Evolutionary conservation across 2,797 vertebrate genomes (phyloP), one percentile per base, ranked within the genome.

Genomic region (Anguilla pacifica): DNA sequence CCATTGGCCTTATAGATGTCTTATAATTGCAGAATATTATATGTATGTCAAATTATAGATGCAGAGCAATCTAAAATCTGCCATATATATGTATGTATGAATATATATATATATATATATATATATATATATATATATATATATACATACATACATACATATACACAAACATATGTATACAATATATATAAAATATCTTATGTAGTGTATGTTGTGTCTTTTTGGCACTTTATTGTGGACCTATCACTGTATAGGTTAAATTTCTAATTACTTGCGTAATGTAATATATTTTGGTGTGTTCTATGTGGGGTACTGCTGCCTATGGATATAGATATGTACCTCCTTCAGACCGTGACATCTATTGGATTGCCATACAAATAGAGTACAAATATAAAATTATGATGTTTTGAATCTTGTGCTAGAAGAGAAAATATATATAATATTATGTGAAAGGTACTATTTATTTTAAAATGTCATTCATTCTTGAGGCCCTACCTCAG

Each of bases 401-500:
- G 94, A 96, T 89, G 94, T 98, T 97, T 97, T 93, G 95, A 96
- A 97, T 95, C 93, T 94, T 94, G 93, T 96, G 96, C 95, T 95
- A 93, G 92, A 95, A 94, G 91, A 94, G 94, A 89, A 90, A 90
- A 90, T 87, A 93, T 90, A 95, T 95, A 95, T 92, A 94, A 94
- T 96, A 95, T 92, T 94, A 94, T 96, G 96, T 95, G 96, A 97
- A 96, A 95, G 96, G 95, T 94, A 96, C 97, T 95, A 94, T 97
- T 97, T 96, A 97, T 97, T 97, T 97, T 95, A 92, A 95, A 95
- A 95, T 95, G 93, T 97, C 97, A 97, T 97, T 96, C 95, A 95
- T 97, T 97, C 96, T 98, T 99, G 98, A 99, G 98, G 98, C 97
- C 96, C 98, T 99, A 99, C 98, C 98, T 99, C 98, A 98, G 93